These are phyloP conservation scores for Caenorhabditis virilis DNA, from an alignment of 2,888 invertebrate genomes.

Conservation along the genomic window DNA sequence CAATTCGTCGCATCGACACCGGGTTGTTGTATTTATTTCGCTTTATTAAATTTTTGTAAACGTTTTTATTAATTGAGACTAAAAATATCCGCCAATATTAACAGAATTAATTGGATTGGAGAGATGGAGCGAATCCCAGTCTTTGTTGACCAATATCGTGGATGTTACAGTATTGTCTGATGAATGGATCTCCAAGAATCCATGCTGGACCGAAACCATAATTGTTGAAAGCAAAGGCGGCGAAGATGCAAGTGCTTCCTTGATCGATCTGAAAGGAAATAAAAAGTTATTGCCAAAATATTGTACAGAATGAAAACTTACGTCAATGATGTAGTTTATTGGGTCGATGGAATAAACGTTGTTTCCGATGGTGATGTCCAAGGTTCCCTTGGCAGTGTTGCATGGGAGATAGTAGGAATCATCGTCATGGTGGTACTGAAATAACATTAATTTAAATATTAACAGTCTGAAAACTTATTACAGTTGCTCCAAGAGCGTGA, in stretches of 20 bases:
- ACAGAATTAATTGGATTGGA: constrained; percentile 11
- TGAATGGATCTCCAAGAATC: constrained; percentile 56
- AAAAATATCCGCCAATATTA: no score
- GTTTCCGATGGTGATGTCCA: constrained; percentile 30
- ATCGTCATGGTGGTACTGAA: constrained; percentile 9
- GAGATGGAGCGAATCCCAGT: constrained; percentile 34
- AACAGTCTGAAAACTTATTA: not conserved
- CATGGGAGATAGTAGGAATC: constrained; percentile 3
- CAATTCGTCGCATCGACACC: no score
- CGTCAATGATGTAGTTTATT: constrained; percentile 26
- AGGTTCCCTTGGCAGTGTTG: constrained; percentile 10
- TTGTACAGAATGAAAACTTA: no score
- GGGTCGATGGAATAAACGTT: constrained; percentile 35
- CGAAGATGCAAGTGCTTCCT: constrained; percentile 13
- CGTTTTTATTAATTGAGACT: no score
- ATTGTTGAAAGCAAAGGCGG: constrained; percentile 29
- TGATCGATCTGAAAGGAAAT: not conserved
- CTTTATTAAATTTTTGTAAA: no score
- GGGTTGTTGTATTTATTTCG: no score
- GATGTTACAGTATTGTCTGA: constrained; percentile 38
- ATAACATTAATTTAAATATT: not conserved
- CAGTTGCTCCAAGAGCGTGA: constrained; percentile 22
- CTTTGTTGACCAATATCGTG: constrained; percentile 32
- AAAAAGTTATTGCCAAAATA: not conserved
- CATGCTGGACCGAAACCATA: constrained; percentile 39